These are phyloP conservation scores for Karalla daura DNA, from an alignment of 2,797 vertebrate genomes.

Conservation along the genomic window DNA sequence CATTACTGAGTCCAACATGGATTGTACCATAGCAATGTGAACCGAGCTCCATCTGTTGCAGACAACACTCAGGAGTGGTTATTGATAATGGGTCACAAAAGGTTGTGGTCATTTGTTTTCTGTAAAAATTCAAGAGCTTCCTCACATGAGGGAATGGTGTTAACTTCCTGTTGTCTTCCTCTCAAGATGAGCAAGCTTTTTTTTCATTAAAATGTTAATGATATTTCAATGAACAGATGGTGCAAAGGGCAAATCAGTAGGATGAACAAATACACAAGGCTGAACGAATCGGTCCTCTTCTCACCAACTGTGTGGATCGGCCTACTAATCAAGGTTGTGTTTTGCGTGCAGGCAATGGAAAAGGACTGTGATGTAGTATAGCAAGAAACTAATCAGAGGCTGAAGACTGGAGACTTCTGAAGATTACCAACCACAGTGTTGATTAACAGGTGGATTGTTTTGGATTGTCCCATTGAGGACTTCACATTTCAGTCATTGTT, in stretches of 20 bases:
- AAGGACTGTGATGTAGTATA: not conserved
- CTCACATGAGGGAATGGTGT: not conserved
- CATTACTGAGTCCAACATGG: not conserved
- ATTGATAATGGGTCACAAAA: not conserved
- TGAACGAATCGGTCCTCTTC: constrained; percentile 4
- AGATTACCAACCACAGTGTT: too few relatives aligned
- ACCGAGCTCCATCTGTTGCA: not conserved
- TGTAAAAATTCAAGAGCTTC: not conserved
- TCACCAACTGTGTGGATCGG: constrained; percentile 30
- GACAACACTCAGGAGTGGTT: not conserved
- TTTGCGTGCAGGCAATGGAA: not conserved
- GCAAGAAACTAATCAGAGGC: constrained; percentile 1
- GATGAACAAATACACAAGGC: constrained; percentile 18
- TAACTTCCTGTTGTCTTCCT: not conserved
- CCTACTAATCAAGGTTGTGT: constrained; percentile 42
- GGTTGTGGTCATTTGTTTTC: too few relatives aligned
- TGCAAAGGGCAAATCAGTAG: constrained; percentile 41
- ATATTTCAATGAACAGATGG: constrained; percentile 52
- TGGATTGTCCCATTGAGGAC: too few relatives aligned
- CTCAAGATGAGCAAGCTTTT: not conserved
- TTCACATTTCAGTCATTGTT: too few relatives aligned
- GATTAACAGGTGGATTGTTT: too few relatives aligned
- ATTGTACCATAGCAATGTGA: not conserved
- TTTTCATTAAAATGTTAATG: constrained; percentile 38
- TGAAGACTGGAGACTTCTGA: too few relatives aligned